Conservation (phyloP, 2,888 invertebrate species). For the Drosophila siamana region DNA sequence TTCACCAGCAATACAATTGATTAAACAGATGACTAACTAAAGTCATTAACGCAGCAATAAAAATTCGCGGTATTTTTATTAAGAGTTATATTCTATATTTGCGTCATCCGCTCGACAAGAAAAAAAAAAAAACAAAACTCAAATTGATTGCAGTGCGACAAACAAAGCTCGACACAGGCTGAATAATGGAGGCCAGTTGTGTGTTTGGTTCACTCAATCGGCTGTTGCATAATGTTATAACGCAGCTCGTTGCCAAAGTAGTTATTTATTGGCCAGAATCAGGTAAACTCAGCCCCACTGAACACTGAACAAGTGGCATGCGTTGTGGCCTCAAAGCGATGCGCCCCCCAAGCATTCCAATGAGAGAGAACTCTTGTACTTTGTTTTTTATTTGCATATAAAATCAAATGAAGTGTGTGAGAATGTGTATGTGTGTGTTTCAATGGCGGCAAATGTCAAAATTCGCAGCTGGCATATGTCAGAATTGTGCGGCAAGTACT, state of each 20-base stretch:
- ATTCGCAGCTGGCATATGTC: constrained; percentile 44
- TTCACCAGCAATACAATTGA: too few species aligned
- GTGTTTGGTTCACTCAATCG: not conserved
- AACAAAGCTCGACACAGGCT: not conserved
- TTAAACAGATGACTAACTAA: too few species aligned
- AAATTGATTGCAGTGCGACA: not conserved
- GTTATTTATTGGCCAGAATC: constrained; percentile 32
- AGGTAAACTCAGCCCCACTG: too few species aligned
- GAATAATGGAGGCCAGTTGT: not conserved
- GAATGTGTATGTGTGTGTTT: not conserved
- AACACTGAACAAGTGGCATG: constrained; percentile 32
- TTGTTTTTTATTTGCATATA: constrained; percentile 32
- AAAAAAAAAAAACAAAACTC: not conserved
- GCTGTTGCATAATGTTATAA: not conserved
- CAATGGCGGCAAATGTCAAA: constrained; percentile 61
- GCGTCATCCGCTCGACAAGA: not conserved
- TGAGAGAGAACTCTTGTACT: constrained; percentile 28
- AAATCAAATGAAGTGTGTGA: constrained; percentile 11
- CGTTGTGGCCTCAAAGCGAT: constrained; percentile 42
- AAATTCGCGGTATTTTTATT: too few species aligned
- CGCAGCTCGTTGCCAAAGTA: not conserved
- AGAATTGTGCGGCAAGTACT: constrained; percentile 37
- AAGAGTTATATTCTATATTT: not conserved
- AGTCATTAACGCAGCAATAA: too few species aligned
- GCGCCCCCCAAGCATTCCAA: constrained; percentile 43